Conservation (phyloP, 2,888 invertebrate species). For the Cheilosia impressa region DNA sequence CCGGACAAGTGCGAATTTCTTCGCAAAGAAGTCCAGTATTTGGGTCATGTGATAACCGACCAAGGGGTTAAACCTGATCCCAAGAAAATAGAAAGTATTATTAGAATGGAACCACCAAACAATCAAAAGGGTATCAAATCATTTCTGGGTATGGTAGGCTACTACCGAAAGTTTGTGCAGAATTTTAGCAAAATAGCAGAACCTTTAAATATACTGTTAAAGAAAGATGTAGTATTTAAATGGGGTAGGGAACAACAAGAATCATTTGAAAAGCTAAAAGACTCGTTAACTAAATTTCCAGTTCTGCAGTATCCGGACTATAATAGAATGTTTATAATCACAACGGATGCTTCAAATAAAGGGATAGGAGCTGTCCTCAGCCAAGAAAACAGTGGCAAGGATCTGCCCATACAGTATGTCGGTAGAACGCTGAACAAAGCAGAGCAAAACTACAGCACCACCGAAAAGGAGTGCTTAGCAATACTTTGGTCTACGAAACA, state of each 20-base stretch:
- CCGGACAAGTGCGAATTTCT: neutral
- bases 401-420: conserved; percentile 76
- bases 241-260: conserved; percentile 14
- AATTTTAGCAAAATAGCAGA: conserved; percentile 48
- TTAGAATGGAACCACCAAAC: conserved; percentile 19
- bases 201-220: conserved; percentile 69
- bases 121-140: conserved; percentile 28
- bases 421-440: conserved; percentile 76
- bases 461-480: conserved; percentile 80
- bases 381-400: neutral
- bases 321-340: no score
- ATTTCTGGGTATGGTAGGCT: conserved; percentile 15
- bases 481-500: conserved; percentile 80
- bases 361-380: conserved; percentile 17
- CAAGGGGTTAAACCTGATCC: conserved; percentile 47
- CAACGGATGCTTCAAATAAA: no score
- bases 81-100: conserved; percentile 13
- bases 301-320: conserved; percentile 29
- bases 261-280: conserved; percentile 24
- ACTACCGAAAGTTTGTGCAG: conserved; percentile 10
- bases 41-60: conserved; percentile 77
- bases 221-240: conserved; percentile 24
- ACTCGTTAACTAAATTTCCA: conserved; percentile 12
- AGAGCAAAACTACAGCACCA: conserved; percentile 77
- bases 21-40: conserved; percentile 54